Percentiles rank a stretch among this genome's conserved stretches.
These are phyloP conservation scores for Torymus texanus DNA, from an alignment of 2,888 invertebrate genomes.

Conservation along the genomic window DNA sequence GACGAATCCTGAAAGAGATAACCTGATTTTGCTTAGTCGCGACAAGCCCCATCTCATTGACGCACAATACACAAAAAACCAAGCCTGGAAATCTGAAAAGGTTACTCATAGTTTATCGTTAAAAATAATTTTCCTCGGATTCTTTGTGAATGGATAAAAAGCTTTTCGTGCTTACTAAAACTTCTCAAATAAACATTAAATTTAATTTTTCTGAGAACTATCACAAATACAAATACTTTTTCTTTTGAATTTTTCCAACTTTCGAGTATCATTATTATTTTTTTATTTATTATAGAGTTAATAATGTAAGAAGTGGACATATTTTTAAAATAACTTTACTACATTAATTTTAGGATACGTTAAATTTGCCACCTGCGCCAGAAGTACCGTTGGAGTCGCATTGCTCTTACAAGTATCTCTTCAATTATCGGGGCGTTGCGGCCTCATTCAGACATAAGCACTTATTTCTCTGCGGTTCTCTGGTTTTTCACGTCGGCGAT, in stretches of 20 bases:
- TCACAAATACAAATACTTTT: too few species aligned
- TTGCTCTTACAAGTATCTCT: slow-evolving; percentile 94
- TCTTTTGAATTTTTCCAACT: too few species aligned
- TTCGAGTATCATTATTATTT: too few species aligned
- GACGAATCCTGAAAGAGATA: slow-evolving; percentile 93
- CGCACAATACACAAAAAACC: slow-evolving; percentile 97
- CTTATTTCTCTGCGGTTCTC: slow-evolving; percentile 92
- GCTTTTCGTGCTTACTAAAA: too few species aligned
- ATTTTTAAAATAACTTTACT: not conserved
- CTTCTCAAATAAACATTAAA: too few species aligned
- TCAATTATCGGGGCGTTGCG: slow-evolving; percentile 97
- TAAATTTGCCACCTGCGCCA: slow-evolving; percentile 87
- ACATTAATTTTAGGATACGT: slow-evolving; percentile 83
- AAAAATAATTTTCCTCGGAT: too few species aligned
- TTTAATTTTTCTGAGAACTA: too few species aligned
- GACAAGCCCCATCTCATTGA: slow-evolving; percentile 86
- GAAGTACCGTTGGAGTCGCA: slow-evolving; percentile 94
- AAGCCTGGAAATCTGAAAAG: slow-evolving; percentile 96
- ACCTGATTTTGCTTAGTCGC: slow-evolving; percentile 88
- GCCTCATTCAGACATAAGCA: slow-evolving; percentile 98
- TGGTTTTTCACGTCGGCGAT: slow-evolving; percentile 95
- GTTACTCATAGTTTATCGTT: slow-evolving; percentile 74
- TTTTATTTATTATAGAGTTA: too few species aligned
- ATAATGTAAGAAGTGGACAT: not conserved
- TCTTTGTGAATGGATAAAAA: too few species aligned